These are phyloP conservation scores for Agrypnus murinus DNA, from an alignment of 2,888 invertebrate genomes.

Conservation along the genomic window DNA sequence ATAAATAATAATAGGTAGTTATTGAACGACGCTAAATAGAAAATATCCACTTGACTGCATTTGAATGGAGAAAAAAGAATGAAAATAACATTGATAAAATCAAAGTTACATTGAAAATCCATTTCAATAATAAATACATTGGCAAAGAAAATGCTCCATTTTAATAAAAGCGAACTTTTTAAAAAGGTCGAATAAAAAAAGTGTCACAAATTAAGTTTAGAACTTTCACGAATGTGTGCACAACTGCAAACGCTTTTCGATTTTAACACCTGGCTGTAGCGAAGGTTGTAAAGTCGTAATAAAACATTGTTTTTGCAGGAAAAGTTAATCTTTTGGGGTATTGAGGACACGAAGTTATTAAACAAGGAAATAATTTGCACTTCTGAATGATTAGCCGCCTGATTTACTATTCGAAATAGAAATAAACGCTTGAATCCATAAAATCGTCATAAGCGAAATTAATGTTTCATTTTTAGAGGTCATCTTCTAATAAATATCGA, in stretches of 20 bases:
- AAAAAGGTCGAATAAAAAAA: conserved; percentile 15
- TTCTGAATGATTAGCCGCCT: too few relatives aligned
- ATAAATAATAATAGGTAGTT: background rate
- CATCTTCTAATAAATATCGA: too few relatives aligned
- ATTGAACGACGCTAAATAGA: background rate
- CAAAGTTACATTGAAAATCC: conserved; percentile 4
- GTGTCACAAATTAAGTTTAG: conserved; percentile 6
- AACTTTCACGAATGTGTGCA: conserved; percentile 1
- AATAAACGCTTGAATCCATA: too few relatives aligned
- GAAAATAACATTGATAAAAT: conserved; percentile 6
- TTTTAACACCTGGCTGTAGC: conserved; percentile 4
- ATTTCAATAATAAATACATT: conserved; percentile 12
- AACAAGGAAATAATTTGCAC: too few relatives aligned
- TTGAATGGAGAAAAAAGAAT: background rate
- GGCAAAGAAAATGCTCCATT: conserved; percentile 11
- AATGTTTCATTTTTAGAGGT: too few relatives aligned
- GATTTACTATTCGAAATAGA: too few relatives aligned
- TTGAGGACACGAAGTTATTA: too few relatives aligned
- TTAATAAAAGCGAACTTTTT: conserved; percentile 6
- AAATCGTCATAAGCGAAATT: too few relatives aligned
- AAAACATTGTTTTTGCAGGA: too few relatives aligned
- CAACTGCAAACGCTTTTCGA: too few relatives aligned
- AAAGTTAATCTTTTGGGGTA: too few relatives aligned
- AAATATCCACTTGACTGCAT: background rate
- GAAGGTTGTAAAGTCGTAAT: background rate